Evolutionary conservation across 2,113 vertebrate species (phyloP).

Genomic region (Beaufortia kweichowensis): DNA sequence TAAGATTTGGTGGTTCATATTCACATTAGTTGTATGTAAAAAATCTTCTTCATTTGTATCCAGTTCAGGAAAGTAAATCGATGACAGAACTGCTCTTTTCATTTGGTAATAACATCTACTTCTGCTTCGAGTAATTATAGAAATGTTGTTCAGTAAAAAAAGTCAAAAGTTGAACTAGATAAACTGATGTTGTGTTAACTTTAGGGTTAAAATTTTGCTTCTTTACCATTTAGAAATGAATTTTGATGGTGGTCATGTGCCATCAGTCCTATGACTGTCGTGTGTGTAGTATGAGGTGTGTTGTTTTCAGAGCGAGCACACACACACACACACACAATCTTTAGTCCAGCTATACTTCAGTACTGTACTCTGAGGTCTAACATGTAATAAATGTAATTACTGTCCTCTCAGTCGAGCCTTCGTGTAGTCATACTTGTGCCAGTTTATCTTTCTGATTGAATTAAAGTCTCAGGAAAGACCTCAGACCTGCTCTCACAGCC

Average conservation of each 20-base stretch:
- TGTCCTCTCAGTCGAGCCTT: conserved; percentile 26
- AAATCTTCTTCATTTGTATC: no score
- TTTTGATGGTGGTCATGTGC: conserved; percentile 16
- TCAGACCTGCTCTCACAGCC: background rate
- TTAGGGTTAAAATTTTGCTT: background rate
- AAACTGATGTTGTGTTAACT: background rate
- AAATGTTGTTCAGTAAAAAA: background rate
- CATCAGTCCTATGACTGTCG: conserved; percentile 6
- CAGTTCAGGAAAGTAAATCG: no score
- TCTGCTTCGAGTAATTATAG: background rate
- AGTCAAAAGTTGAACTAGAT: conserved; percentile 1
- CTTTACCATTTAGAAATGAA: background rate
- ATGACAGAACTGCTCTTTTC: no score
- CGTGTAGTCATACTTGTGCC: conserved; percentile 27
- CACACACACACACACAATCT: conserved; percentile 7
- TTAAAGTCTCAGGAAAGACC: conserved; percentile 34
- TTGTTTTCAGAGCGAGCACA: background rate
- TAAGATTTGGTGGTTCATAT: no score
- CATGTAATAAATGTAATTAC: conserved; percentile 33
- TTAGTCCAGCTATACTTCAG: background rate
- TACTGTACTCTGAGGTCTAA: background rate
- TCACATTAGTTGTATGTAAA: no score
- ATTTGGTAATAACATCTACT: background rate
- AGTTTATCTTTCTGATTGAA: conserved; percentile 31
- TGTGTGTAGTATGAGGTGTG: background rate